Percentiles rank a stretch among this genome's conserved stretches.
These are phyloP conservation scores for Corynorhinus townsendii DNA, from an alignment of 2,113 vertebrate genomes.

Conservation along the genomic window DNA sequence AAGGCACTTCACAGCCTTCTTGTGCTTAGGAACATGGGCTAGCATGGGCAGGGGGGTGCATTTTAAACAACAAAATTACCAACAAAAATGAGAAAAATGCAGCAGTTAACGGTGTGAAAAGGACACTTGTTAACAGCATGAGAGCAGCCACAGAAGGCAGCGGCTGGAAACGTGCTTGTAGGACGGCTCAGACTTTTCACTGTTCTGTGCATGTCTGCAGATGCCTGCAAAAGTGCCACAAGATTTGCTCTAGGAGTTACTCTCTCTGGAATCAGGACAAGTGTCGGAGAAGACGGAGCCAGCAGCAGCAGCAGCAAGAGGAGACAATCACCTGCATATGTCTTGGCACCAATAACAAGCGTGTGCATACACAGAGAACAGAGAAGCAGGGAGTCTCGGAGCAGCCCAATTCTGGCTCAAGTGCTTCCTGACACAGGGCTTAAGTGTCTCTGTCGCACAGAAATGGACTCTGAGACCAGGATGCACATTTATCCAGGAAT, in stretches of 20 bases:
- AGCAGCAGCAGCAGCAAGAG: too few relatives aligned
- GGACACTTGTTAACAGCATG: not conserved
- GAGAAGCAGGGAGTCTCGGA: not conserved
- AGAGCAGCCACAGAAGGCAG: not conserved
- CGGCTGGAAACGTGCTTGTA: accelerated
- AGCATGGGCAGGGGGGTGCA: not conserved
- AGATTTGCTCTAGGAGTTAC: not conserved
- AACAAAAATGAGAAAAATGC: not conserved
- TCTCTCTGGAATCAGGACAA: not conserved
- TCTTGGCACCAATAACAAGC: not conserved
- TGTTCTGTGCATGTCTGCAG: accelerated
- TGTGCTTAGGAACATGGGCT: not conserved
- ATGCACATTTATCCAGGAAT: not conserved
- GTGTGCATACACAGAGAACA: not conserved
- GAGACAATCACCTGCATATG: too few relatives aligned
- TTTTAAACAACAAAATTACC: not conserved
- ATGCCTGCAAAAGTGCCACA: accelerated
- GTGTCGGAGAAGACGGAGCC: not conserved
- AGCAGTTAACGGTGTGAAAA: not conserved
- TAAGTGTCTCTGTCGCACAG: not conserved
- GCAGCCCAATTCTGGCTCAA: not conserved
- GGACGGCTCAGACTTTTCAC: accelerated
- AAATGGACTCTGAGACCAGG: not conserved
- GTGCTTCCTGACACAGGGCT: not conserved
- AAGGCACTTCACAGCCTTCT: not conserved